phyloP scores from a whole-genome alignment of 2,113 vertebrate species.

The Nematolebias whitei region DNA sequence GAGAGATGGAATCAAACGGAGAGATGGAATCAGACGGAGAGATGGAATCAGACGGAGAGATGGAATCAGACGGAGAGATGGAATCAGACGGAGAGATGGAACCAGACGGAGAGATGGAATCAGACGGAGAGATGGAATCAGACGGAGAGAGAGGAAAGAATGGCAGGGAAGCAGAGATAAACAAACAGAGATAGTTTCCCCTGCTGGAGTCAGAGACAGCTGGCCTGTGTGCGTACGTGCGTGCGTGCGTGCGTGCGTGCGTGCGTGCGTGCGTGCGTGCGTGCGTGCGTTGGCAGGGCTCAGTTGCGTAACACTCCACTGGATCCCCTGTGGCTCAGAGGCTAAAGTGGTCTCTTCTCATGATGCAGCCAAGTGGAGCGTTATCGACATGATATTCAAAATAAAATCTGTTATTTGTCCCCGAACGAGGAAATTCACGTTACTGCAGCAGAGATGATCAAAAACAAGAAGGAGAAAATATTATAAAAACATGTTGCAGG shows the following conservation, averaged over 20 bases:
- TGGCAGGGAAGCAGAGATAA: slow-evolving; percentile 35
- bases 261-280: slow-evolving; percentile 21
- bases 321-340: slow-evolving; percentile 51
- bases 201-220: slow-evolving; percentile 69
- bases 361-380: slow-evolving; percentile 8
- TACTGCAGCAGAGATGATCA: not conserved
- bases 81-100: slow-evolving; percentile 7
- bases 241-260: slow-evolving; percentile 30
- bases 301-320: slow-evolving; percentile 65
- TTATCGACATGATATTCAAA: slow-evolving; percentile 4
- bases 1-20: slow-evolving; percentile 8
- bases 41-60: slow-evolving; percentile 8
- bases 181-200: slow-evolving; percentile 55
- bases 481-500: not conserved
- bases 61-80: not conserved
- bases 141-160: slow-evolving; percentile 23
- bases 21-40: not conserved
- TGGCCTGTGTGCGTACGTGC: slow-evolving; percentile 33
- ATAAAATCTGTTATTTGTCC: slow-evolving; percentile 1
- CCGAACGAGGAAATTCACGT: not conserved
- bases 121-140: not conserved
- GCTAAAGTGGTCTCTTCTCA: slow-evolving; percentile 41
- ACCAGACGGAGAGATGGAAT: not conserved
- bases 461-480: not conserved
- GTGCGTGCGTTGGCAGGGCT: slow-evolving; percentile 41